Evolutionary conservation across 92 coral and sea anemone genomes (phyloP), one percentile per base, ranked within the genome.

Genomic region (Porites divaricata): DNA sequence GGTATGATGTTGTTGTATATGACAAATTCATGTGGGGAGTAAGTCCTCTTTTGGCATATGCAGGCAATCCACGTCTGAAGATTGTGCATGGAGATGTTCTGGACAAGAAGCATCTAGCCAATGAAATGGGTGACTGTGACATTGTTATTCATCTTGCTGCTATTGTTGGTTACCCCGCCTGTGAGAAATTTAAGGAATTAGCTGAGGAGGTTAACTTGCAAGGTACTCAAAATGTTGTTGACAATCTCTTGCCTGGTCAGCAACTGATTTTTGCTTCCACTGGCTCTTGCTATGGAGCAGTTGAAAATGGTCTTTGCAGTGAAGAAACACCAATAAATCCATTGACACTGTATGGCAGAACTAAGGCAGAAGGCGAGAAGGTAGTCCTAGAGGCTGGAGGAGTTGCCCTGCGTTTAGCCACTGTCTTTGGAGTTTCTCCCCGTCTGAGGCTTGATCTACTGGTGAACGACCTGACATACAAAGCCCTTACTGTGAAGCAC

Each of bases 271-370:
- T 90, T 73, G 96, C 98, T n/a, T 95, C 98, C 1, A 95, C 98
- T 19, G 98, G 98, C 16, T 95, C 98, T 8, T 95, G 98, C 76
- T 95, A 95, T 59, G 98, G 98, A 22, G 96, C 98, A 13, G 87
- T 95, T 35, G 82, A 65, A 49, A 85, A 93, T 78, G 98, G 98
- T 14, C 76, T 93, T 6, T 95, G 98, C 80, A 95, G 93, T 35
- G 98, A 95, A 78, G 89, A 95, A 45, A 95, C 98, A 12, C 91
- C 98, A 1, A 95, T 95, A 24, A 88, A 92, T 67, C 98, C 98
- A 16, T 86, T 95, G 16, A 90, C 98, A 14, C 84, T 95, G 22
- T 95, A 95, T 83, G 98, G 98, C 17, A 91, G 93, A 56, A 88
- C 96, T 41, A 95, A 95, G 76, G 96, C 98, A 0, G 88, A 66